Evolutionary conservation across 2,888 invertebrate genomes (phyloP).

Genomic region (Flabesymbios commensalis): DNA sequence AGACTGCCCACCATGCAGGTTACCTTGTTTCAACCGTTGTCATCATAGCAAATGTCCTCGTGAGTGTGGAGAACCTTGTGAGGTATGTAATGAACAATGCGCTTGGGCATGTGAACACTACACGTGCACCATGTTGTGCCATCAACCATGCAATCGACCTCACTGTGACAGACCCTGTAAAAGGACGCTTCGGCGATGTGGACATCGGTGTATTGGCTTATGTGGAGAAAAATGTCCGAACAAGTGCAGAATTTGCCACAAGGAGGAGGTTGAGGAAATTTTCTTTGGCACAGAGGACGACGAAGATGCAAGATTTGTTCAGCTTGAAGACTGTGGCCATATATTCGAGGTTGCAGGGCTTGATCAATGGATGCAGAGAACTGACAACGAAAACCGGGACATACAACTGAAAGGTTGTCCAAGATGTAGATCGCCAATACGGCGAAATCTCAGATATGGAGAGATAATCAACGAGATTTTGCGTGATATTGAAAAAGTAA

Average conservation of each 20-base stretch:
- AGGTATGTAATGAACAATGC: slow-evolving; percentile 57
- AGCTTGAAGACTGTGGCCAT: slow-evolving; percentile 52
- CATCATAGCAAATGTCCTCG: slow-evolving; percentile 47
- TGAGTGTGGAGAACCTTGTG: slow-evolving; percentile 44
- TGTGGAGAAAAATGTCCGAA: slow-evolving; percentile 75
- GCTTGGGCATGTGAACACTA: slow-evolving; percentile 52
- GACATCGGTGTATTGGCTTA: slow-evolving; percentile 70
- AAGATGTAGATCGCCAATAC: slow-evolving; percentile 67
- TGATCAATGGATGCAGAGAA: slow-evolving; percentile 54
- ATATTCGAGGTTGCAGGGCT: slow-evolving; percentile 58
- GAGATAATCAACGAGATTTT: slow-evolving; percentile 63
- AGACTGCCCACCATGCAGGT: slow-evolving; percentile 57
- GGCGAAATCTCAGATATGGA: slow-evolving; percentile 67
- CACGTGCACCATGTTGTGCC: slow-evolving; percentile 52
- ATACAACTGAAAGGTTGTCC: slow-evolving; percentile 65
- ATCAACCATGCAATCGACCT: slow-evolving; percentile 57
- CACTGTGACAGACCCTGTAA: slow-evolving; percentile 56
- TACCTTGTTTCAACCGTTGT: slow-evolving; percentile 57
- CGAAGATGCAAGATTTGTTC: slow-evolving; percentile 63
- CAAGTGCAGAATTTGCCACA: slow-evolving; percentile 67
- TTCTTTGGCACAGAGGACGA: slow-evolving; percentile 66
- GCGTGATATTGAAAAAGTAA: slow-evolving; percentile 55
- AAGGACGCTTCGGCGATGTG: slow-evolving; percentile 63
- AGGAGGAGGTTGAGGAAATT: slow-evolving; percentile 50
- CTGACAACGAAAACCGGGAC: slow-evolving; percentile 16